phyloP scores from a whole-genome alignment of 2,888 invertebrate species.

The Epirrhoe tristata region DNA sequence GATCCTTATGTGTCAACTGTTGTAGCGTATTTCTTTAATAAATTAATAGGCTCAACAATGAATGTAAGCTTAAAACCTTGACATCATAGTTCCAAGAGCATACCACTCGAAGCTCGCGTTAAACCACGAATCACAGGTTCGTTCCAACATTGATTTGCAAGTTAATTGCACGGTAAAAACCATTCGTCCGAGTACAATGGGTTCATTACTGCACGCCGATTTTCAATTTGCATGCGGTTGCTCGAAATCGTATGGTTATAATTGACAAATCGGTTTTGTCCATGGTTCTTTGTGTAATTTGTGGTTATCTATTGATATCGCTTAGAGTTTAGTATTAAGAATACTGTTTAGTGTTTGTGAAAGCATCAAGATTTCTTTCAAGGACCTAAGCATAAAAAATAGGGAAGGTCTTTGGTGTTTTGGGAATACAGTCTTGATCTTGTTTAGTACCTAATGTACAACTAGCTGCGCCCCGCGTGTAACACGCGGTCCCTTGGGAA shows the following conservation, averaged over 20 bases:
- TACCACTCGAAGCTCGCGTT: constrained; percentile 17
- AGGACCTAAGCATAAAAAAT: too few relatives aligned
- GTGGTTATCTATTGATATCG: background rate
- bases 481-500: too few relatives aligned
- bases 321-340: background rate
- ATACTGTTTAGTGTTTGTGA: too few relatives aligned
- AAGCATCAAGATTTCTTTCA: too few relatives aligned
- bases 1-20: too few relatives aligned
- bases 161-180: constrained; percentile 72
- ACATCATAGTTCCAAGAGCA: background rate
- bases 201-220: constrained; percentile 65
- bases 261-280: constrained; percentile 57
- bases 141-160: constrained; percentile 50
- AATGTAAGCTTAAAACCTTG: background rate
- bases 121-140: constrained; percentile 28
- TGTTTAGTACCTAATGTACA: too few relatives aligned
- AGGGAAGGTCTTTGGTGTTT: too few relatives aligned
- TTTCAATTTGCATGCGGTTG: constrained; percentile 60
- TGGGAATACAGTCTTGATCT: too few relatives aligned
- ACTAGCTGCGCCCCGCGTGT: too few relatives aligned
- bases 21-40: too few relatives aligned
- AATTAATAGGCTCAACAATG: too few relatives aligned
- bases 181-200: constrained; percentile 61
- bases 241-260: constrained; percentile 55
- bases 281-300: constrained; percentile 8